Conservation (phyloP, 1,140 invertebrate genomes). For the Acromyrmex heyeri region DNA sequence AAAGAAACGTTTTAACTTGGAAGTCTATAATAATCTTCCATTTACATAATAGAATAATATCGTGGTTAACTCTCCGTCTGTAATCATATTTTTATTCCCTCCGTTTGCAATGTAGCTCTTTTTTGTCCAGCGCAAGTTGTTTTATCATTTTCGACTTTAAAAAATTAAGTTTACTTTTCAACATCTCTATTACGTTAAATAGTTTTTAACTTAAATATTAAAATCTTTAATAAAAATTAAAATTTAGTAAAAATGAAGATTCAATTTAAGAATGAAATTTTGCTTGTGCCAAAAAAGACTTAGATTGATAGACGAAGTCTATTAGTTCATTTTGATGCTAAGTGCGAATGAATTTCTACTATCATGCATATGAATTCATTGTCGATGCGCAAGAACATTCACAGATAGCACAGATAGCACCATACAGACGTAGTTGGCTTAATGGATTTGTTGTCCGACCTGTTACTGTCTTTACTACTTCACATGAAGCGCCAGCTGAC, state of each 20-base stretch:
- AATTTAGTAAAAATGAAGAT: no score
- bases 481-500: conserved; percentile 29
- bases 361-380: not conserved
- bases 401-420: not conserved
- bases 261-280: no score
- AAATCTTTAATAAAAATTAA: no score
- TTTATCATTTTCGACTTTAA: no score
- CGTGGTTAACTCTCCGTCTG: not conserved
- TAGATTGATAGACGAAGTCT: no score
- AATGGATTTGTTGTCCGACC: conserved; percentile 57
- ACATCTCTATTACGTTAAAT: no score
- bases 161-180: no score
- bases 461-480: conserved; percentile 57
- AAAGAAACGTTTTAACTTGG: not conserved
- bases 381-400: conserved; percentile 26
- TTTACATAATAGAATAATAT: not conserved
- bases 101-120: no score
- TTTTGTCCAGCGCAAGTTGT: no score
- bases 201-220: no score
- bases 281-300: no score
- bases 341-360: conserved; percentile 7
- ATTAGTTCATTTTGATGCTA: not conserved
- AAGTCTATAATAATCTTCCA: not conserved
- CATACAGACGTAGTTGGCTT: conserved; percentile 22
- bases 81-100: no score